Percentiles rank a stretch among this genome's conserved stretches.
These are phyloP conservation scores for Apis dorsata DNA, from an alignment of 1,140 invertebrate species.

Conservation along the genomic window DNA sequence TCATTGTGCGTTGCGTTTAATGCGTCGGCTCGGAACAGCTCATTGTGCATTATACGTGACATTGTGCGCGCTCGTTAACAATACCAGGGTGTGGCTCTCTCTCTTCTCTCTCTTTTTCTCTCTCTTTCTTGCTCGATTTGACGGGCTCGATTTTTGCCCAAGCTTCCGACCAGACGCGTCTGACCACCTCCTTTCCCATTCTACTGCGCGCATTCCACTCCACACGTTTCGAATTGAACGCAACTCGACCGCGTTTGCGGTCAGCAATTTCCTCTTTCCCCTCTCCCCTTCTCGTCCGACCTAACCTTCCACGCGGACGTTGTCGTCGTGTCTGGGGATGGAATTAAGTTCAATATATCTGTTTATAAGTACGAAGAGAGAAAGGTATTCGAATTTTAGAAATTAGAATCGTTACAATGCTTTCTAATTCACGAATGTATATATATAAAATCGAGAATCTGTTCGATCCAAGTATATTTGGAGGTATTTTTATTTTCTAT, in stretches of 20 bases:
- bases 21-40: conserved; percentile 55
- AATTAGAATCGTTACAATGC: too few species aligned
- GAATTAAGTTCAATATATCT: too few species aligned
- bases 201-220: conserved; percentile 1
- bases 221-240: conserved; percentile 32
- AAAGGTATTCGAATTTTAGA: too few species aligned
- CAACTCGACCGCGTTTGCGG: conserved; percentile 26
- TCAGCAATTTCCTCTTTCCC: conserved; percentile 36
- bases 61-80: conserved; percentile 64
- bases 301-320: background rate
- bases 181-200: conserved; percentile 40
- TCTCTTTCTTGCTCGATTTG: conserved; percentile 39
- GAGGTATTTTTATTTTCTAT: too few species aligned
- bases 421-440: too few species aligned
- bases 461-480: too few species aligned
- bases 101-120: background rate
- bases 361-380: too few species aligned
- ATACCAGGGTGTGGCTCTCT: conserved; percentile 57
- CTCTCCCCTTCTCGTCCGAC: background rate
- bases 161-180: conserved; percentile 43
- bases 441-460: too few species aligned
- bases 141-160: conserved; percentile 59
- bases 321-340: background rate
- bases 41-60: conserved; percentile 67
- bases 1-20: conserved; percentile 59